Evolutionary conservation across 2,113 vertebrate species (phyloP).

Genomic region (Rhea pennata): DNA sequence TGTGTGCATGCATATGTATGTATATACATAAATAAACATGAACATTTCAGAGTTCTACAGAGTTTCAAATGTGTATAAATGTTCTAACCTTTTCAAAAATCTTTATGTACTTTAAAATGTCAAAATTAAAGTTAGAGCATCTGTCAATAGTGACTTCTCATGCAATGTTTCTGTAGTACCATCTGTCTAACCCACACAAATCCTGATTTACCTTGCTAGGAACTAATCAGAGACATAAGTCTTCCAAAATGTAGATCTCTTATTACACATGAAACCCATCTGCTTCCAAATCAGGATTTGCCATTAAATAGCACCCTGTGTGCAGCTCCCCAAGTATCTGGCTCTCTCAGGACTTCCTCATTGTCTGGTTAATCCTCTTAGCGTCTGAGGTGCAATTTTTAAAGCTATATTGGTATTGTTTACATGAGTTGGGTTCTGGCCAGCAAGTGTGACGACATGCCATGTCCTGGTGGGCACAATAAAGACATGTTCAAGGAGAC

Average conservation of each 20-base stretch:
- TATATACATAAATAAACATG: neutral
- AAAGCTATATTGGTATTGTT: neutral
- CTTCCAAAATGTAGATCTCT: neutral
- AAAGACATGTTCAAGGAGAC: neutral
- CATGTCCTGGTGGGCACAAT: neutral
- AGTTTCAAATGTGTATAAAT: neutral
- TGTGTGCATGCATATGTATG: fast-evolving
- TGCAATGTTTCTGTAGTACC: neutral
- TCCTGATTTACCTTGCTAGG: neutral
- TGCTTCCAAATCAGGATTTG: neutral
- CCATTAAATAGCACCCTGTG: fast-evolving
- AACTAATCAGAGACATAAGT: neutral
- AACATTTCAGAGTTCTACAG: neutral
- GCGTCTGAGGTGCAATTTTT: neutral
- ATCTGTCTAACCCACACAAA: neutral
- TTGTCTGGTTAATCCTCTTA: neutral
- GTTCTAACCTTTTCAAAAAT: neutral
- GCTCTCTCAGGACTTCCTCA: neutral
- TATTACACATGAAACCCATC: neutral
- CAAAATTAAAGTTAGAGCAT: neutral
- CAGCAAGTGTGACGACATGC: neutral
- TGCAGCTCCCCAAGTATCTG: neutral
- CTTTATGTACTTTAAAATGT: neutral
- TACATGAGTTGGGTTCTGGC: neutral
- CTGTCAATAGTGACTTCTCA: neutral